Evolutionary conservation across 2,888 invertebrate genomes (phyloP).

Genomic region (Odiellus spinosus): DNA sequence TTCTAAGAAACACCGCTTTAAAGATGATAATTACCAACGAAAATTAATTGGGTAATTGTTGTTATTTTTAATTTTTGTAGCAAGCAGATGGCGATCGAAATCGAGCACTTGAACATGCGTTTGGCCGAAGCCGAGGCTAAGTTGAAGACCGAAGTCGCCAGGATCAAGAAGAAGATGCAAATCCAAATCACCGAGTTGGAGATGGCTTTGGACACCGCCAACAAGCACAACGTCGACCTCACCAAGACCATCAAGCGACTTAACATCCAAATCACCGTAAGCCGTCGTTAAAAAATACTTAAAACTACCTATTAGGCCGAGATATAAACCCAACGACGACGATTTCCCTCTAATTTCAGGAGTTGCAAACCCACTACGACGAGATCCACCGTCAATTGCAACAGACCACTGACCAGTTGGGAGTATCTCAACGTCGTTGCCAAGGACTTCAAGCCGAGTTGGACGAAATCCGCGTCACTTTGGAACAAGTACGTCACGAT

Average conservation of each 20-base stretch:
- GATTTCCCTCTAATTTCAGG: conserved; percentile 38
- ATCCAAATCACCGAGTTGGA: conserved; percentile 94
- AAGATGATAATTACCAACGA: no score
- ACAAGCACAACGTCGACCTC: conserved; percentile 92
- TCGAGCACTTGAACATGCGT: conserved; percentile 86
- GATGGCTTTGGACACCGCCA: conserved; percentile 89
- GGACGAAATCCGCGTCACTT: conserved; percentile 84
- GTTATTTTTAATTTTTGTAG: conserved; percentile 44
- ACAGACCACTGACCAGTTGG: conserved; percentile 83
- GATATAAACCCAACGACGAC: no score
- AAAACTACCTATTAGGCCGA: no score
- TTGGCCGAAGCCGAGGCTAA: conserved; percentile 91
- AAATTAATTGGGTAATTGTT: no score
- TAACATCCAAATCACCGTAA: conserved; percentile 65
- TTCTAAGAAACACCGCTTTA: no score
- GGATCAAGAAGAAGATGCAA: conserved; percentile 98
- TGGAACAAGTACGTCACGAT: conserved; percentile 49
- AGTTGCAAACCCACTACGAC: conserved; percentile 88
- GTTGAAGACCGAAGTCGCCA: conserved; percentile 83
- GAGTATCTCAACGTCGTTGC: conserved; percentile 73
- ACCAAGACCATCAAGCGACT: conserved; percentile 97
- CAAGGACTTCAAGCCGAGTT: conserved; percentile 79
- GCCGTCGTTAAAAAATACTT: conserved; percentile 13
- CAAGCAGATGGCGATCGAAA: conserved; percentile 94
- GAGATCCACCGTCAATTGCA: conserved; percentile 90